Conservation (phyloP, 2,113 vertebrate genomes). For the Electrona antarctica region DNA sequence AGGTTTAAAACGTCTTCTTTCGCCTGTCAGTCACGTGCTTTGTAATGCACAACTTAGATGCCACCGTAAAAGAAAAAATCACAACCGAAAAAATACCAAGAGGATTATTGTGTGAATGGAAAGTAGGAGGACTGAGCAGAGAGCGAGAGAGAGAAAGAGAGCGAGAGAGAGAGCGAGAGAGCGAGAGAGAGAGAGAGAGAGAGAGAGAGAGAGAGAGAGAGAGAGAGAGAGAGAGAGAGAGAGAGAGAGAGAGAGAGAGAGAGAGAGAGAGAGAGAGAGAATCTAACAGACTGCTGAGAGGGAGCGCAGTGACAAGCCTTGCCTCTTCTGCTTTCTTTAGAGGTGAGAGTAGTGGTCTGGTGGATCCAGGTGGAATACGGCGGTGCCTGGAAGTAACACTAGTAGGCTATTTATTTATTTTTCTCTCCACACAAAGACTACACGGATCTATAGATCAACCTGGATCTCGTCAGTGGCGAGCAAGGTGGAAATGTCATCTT, state of each 20-base stretch:
- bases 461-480: constrained; percentile 16
- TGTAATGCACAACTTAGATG: background rate
- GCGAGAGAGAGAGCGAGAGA: constrained; percentile 3
- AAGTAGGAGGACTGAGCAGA: background rate
- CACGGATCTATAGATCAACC: constrained; percentile 14
- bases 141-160: background rate
- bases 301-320: constrained; percentile 21
- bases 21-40: too few relatives aligned
- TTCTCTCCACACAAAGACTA: constrained; percentile 1
- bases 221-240: constrained; percentile 24
- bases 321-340: constrained; percentile 23
- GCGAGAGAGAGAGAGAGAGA: background rate
- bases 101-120: background rate
- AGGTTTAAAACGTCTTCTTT: too few relatives aligned
- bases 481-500: constrained; percentile 53
- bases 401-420: too few relatives aligned
- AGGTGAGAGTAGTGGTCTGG: background rate
- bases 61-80: background rate
- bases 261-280: constrained; percentile 37
- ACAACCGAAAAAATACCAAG: background rate
- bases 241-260: constrained; percentile 34
- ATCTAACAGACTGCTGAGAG: constrained; percentile 37
- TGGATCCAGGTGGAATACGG: constrained; percentile 12
- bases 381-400: background rate
- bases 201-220: constrained; percentile 6